Conservation (phyloP, 2,888 invertebrate genomes). For the Nemotelus pantherinus region DNA sequence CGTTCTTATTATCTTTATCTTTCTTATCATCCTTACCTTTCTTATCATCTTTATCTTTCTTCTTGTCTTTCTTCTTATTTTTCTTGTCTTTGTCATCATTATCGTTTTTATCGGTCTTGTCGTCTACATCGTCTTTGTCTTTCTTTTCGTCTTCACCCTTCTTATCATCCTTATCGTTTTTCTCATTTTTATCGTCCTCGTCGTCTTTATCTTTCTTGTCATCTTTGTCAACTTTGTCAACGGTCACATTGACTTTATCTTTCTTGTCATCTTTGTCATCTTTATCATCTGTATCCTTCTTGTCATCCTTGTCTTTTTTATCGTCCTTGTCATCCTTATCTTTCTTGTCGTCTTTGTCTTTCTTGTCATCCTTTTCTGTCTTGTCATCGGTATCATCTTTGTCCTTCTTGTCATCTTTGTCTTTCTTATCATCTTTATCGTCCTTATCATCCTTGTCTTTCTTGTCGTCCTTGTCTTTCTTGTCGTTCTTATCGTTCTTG, state of each 20-base stretch:
- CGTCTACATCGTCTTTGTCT: background rate
- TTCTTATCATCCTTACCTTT: slow-evolving; percentile 16
- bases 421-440: slow-evolving; percentile 24
- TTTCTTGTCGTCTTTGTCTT: slow-evolving; percentile 24
- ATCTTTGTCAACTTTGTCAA: slow-evolving; percentile 14
- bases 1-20: slow-evolving; percentile 21
- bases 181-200: slow-evolving; percentile 10
- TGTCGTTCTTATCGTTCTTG: slow-evolving; percentile 3
- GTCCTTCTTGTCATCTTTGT: slow-evolving; percentile 23
- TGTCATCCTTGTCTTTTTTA: slow-evolving; percentile 26
- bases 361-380: slow-evolving; percentile 5
- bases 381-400: slow-evolving; percentile 16
- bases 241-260: slow-evolving; percentile 16
- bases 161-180: background rate
- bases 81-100: background rate
- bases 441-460: slow-evolving; percentile 53
- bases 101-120: slow-evolving; percentile 1
- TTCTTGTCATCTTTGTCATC: slow-evolving; percentile 30
- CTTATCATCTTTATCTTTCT: slow-evolving; percentile 25
- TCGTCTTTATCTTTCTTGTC: slow-evolving; percentile 28
- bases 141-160: slow-evolving; percentile 11
- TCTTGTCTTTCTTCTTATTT: background rate
- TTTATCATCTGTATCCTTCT: slow-evolving; percentile 10
- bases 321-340: slow-evolving; percentile 53
- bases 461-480: slow-evolving; percentile 15